Percentiles rank a stretch among this genome's conserved stretches.
Conservation (phyloP, 2,888 invertebrate species). For the Diaperis boleti region DNA sequence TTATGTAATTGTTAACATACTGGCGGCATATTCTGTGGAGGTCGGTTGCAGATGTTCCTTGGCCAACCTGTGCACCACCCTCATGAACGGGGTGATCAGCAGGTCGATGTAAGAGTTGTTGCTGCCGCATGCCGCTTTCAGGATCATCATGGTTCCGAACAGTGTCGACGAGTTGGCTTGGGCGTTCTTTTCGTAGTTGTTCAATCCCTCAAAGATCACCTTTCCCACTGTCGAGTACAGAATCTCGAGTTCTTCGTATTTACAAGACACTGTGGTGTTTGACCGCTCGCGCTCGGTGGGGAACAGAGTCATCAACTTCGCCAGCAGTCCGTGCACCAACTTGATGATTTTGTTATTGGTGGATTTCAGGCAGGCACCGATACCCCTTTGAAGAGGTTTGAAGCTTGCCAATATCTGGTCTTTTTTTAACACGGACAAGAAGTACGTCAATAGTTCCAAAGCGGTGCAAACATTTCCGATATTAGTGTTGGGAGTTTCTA, state of each 20-base stretch:
- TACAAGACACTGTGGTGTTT: conserved; percentile 83
- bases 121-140: conserved; percentile 95
- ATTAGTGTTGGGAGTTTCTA: conserved; percentile 74
- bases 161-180: conserved; percentile 81
- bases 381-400: conserved; percentile 88
- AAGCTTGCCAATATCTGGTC: conserved; percentile 88
- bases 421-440: conserved; percentile 85
- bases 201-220: conserved; percentile 86
- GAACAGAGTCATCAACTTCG: conserved; percentile 89
- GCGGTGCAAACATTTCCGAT: conserved; percentile 93
- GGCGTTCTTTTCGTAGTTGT: conserved; percentile 87
- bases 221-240: conserved; percentile 92
- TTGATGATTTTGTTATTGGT: conserved; percentile 92
- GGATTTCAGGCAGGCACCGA: conserved; percentile 88
- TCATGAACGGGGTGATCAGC: conserved; percentile 90
- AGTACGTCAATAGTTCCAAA: conserved; percentile 88
- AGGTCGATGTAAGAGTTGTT: conserved; percentile 95
- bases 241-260: conserved; percentile 90
- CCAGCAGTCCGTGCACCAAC: conserved; percentile 87
- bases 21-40: conserved; percentile 70
- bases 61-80: conserved; percentile 89
- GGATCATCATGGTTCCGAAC: conserved; percentile 94
- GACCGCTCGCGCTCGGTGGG: conserved; percentile 81
- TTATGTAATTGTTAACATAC: conserved; percentile 41
- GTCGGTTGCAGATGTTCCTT: conserved; percentile 86